Evolutionary conservation across 2,797 vertebrate genomes (phyloP), one percentile per base, ranked within the genome.

Genomic region (Hyperoplus immaculatus): DNA sequence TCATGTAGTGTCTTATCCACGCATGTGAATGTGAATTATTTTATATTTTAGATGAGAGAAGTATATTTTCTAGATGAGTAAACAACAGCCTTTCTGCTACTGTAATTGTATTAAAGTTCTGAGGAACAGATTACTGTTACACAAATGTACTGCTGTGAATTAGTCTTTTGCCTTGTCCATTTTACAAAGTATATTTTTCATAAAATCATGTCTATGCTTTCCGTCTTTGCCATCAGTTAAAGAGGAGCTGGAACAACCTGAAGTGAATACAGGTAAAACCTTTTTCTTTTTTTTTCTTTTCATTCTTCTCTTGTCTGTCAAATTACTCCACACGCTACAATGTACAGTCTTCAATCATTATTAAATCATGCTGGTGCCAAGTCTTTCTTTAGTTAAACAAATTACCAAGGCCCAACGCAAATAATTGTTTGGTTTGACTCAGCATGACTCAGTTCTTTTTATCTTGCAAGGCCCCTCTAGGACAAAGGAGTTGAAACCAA

Each of bases 231-330:
- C 56, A 42, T 53, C 77, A 80, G 64, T 29, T 70, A 10, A 59
- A 4, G n/a, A 0, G 0, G 54, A 8, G 0, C 0, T 0, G 0
- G 13, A 0, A 6, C 16, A 0, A n/a, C 21, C 51, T 6, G 0
- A 61, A 0, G 3, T n/a, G 3, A 5, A 55, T 3, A 0, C 7
- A 61, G 86, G 83, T 88, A 75, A 62, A 51, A 12, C 11, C 0
- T 4, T 6, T 7, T n/a, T 12, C 21, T 57, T 36, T n/a, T 21
- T 41, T 13, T 14, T 70, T 45, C 0, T 12, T 64, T 12, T 53
- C 1, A 43, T 65, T 72, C 2, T 54, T 43, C 6, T 10, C 15
- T 18, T 29, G n/a, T 56, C 15, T 39, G 2, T 60, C 16, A 64
- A 58, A 49, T 61, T 3, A 43, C 18, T 43, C 6, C 47, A 18